Evolutionary conservation across 2,113 vertebrate species (phyloP).

Genomic region (Ranitomeya imitator): DNA sequence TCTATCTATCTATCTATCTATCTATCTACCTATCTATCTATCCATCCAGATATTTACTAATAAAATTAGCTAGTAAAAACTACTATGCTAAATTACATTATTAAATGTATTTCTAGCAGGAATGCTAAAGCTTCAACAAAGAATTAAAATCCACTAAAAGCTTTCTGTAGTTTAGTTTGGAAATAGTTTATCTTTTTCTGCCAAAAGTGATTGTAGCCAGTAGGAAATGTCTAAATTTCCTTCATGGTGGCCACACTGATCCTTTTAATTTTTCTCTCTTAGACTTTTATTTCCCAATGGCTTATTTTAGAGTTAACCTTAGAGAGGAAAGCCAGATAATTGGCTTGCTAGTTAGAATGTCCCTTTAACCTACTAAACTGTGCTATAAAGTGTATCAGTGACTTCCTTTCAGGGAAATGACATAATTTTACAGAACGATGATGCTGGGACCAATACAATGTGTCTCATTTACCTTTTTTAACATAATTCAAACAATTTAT

Average conservation of each 20-base stretch:
- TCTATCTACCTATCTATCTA: not conserved
- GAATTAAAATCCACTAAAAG: conserved; percentile 32
- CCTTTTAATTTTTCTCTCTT: conserved; percentile 43
- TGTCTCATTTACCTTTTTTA: not conserved
- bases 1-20: not conserved
- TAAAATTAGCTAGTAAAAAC: not conserved
- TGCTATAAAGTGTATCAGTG: conserved; percentile 46
- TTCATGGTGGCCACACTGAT: conserved; percentile 57
- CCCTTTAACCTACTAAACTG: conserved; percentile 34
- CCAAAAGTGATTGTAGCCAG: conserved; percentile 52
- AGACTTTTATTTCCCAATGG: conserved; percentile 54
- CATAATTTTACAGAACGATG: conserved; percentile 5
- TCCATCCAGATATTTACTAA: not conserved
- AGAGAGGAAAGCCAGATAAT: conserved; percentile 50
- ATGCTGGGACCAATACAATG: not conserved
- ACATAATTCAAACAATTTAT: not conserved
- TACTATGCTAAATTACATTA: not conserved
- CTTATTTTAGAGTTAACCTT: conserved; percentile 48
- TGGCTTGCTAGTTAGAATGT: conserved; percentile 47
- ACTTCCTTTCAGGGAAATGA: conserved; percentile 43
- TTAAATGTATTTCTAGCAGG: not conserved
- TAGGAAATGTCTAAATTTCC: conserved; percentile 55
- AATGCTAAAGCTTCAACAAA: conserved; percentile 28
- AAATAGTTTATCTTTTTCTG: conserved; percentile 45
- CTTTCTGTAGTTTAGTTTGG: conserved; percentile 49